Conservation (phyloP, 2,113 vertebrate species). For the Brachypodius melanocephalos region DNA sequence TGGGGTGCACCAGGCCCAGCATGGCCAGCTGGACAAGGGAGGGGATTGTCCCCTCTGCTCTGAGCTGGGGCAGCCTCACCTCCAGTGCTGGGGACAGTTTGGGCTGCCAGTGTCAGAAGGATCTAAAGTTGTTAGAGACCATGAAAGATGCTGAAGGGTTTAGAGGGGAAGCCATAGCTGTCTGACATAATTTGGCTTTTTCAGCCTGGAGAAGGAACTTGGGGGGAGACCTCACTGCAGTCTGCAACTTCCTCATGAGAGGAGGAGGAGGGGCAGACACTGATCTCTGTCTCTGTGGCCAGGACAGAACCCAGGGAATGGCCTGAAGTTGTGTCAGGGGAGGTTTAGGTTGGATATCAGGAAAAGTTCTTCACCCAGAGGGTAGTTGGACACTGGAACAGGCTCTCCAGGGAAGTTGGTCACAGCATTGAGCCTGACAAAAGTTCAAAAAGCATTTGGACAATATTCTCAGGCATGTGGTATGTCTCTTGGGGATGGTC, state of each 20-base stretch:
- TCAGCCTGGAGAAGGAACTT: background rate
- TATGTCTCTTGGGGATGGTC: background rate
- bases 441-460: background rate
- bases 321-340: background rate
- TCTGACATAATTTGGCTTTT: background rate
- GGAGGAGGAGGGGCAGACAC: background rate
- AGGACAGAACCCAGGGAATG: background rate
- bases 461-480: background rate
- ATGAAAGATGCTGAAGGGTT: background rate
- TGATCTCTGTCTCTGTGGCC: background rate
- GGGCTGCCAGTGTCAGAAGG: too few species aligned
- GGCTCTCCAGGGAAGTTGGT: background rate
- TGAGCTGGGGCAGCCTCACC: background rate
- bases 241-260: background rate
- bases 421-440: background rate
- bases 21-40: fast-evolving
- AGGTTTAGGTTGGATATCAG: background rate
- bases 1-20: background rate
- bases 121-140: background rate
- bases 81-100: fast-evolving
- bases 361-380: background rate
- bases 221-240: background rate
- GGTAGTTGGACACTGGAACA: background rate
- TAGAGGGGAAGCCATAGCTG: background rate
- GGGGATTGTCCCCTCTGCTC: background rate